phyloP scores from a whole-genome alignment of 1,140 invertebrate genomes.

The Diploscapter pachys region DNA sequence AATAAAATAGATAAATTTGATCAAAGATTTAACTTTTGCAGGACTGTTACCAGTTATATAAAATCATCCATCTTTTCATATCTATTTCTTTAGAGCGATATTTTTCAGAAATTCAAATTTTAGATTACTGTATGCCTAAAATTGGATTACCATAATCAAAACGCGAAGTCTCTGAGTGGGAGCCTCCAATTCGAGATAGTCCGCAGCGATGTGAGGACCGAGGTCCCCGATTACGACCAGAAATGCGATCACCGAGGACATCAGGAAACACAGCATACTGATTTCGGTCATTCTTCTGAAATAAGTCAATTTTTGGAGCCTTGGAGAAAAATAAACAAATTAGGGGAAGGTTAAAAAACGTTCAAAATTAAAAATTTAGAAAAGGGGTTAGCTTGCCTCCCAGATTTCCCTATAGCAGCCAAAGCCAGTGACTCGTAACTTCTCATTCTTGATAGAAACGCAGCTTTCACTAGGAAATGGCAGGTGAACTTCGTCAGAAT shows the following conservation, averaged over 20 bases:
- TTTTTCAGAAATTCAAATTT: no score
- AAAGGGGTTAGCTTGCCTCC: neutral
- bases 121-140: no score
- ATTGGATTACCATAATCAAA: slow-evolving; percentile 43
- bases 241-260: slow-evolving; percentile 90
- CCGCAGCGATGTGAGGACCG: slow-evolving; percentile 79
- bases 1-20: neutral
- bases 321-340: no score
- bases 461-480: slow-evolving; percentile 85
- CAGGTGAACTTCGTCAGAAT: slow-evolving; percentile 82
- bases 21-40: neutral
- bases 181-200: slow-evolving; percentile 63
- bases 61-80: no score
- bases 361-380: no score
- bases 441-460: slow-evolving; percentile 69
- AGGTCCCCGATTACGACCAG: slow-evolving; percentile 96
- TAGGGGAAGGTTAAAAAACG: no score
- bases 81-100: no score
- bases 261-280: slow-evolving; percentile 85
- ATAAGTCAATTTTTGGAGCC: no score
- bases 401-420: slow-evolving; percentile 80
- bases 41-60: neutral
- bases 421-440: slow-evolving; percentile 89
- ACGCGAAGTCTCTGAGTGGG: slow-evolving; percentile 67
- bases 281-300: slow-evolving; percentile 72